Evolutionary conservation across 37 sponge, comb jelly and placozoan genomes (phyloP).

Genomic region (Tethya wilhelma): DNA sequence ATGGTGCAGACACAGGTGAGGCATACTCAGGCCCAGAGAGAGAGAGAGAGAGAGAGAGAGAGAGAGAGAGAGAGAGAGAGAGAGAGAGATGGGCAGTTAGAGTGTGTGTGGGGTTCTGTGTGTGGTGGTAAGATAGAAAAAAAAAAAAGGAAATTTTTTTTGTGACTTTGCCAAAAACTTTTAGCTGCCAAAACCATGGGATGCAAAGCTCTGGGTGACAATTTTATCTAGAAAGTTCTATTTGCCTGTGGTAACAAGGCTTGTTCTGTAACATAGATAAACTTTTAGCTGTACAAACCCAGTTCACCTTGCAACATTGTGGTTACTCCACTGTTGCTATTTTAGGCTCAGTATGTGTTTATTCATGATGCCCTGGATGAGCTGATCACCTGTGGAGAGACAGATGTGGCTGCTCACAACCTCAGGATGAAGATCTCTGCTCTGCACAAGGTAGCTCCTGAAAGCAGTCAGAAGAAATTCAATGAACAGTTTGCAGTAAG

Average conservation of each 20-base stretch:
- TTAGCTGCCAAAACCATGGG: no score
- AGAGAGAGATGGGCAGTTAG: no score
- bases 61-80: no score
- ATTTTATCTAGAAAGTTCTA: no score
- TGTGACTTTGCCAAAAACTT: background rate
- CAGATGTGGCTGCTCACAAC: conserved; percentile 34
- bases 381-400: conserved; percentile 86
- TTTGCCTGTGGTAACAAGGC: no score
- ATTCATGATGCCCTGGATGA: conserved; percentile 93
- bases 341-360: conserved; percentile 89
- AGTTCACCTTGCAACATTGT: no score
- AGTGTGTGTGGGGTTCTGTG: background rate
- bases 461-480: conserved; percentile 72
- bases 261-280: no score
- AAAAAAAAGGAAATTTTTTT: background rate
- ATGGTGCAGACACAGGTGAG: conserved; percentile 80
- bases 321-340: background rate
- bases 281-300: no score
- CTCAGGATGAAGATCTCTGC: conserved; percentile 39
- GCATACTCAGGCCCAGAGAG: background rate
- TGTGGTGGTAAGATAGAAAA: background rate
- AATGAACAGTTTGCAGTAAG: conserved; percentile 35
- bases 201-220: no score
- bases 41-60: no score
- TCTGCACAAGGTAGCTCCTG: conserved; percentile 31